Percentiles rank a stretch among this genome's conserved stretches.
Conservation (phyloP, 1,140 invertebrate species). For the Neocloeon triangulifer region DNA sequence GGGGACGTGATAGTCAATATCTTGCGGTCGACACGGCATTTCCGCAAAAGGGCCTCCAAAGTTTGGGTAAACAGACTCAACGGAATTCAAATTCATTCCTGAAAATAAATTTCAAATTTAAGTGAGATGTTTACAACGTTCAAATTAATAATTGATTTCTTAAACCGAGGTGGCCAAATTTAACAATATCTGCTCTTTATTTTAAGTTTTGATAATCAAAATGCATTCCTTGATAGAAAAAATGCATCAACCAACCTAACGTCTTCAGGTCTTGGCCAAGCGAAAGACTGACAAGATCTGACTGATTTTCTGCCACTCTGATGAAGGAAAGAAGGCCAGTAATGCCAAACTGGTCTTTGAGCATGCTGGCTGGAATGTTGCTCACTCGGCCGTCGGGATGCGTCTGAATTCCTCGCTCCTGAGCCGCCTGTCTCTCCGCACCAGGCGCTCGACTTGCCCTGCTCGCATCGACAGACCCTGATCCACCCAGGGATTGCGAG, state of each 20-base stretch:
- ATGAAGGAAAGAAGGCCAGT: conserved; percentile 95
- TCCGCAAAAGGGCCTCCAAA: conserved; percentile 98
- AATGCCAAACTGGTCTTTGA: conserved; percentile 98
- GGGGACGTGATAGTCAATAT: conserved; percentile 97
- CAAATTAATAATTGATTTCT: no score
- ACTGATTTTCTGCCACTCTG: conserved; percentile 87
- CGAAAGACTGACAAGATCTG: conserved; percentile 82
- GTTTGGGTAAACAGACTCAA: conserved; percentile 87
- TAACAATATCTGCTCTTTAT: no score
- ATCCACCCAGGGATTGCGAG: conserved; percentile 4
- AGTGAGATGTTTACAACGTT: no score
- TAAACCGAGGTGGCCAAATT: no score
- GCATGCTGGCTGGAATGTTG: conserved; percentile 95
- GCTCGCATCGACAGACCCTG: conserved; percentile 5
- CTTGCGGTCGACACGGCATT: conserved; percentile 88
- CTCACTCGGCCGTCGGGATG: conserved; percentile 87
- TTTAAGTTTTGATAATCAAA: no score
- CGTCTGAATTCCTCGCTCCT: conserved; percentile 76
- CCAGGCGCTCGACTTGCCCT: conserved; percentile 8
- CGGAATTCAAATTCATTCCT: conserved; percentile 96
- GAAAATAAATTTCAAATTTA: no score
- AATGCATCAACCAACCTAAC: no score
- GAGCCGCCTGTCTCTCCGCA: conserved; percentile 9
- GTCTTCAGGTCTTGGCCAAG: conserved; percentile 93
- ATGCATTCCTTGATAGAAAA: no score